Base-by-base conservation (phyloP, 2,888 invertebrate genomes). In the Psylliodes chrysocephalus region DNA sequence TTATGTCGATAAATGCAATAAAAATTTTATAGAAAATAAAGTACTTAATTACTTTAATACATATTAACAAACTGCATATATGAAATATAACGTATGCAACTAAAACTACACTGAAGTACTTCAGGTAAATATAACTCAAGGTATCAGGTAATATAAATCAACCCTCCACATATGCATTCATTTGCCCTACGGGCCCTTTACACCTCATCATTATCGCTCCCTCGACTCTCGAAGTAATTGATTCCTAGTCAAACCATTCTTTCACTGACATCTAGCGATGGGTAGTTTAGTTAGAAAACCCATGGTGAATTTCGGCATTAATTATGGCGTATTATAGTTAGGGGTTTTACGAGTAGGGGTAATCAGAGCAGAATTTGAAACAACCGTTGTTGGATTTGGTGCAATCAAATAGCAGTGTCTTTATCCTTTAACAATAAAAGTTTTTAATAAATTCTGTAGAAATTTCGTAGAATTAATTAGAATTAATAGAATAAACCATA, bases 181-280 rank as follows among this genome's bases (percentile, higher is more conserved):
- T 35, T 49, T 17, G 40, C 51, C 57, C 57, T 19, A 18, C 17
- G 40, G 47, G 38, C n/a, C 38, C 10, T 19, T 49, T 51, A 30
- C 51, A 59, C 42, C 51, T 59, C 42, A 51, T 59, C 25, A 51
- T 51, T 33, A 56, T 55, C 22, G 55, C 44, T 46, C 60, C 46
- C 60, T 33, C 14, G 42, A 47, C 53, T 55, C 28, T 15, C 14
- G 19, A 35, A 18, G 57, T 47, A 38, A 42, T 35, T 61, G 47
- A 55, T 55, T 47, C 22, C 35, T n/a, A 18, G 47, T 22, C 8
- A n/a, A 42, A 53, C 15, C n/a, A 49, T 35, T 53, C 19, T 25
- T 33, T 30, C 44, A 49, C 63, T 42, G 66, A 55, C 61, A 62
- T 60, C 69, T 69, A 56, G 40, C 33, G 33, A 12, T n/a, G 18